These are phyloP conservation scores for Ryuthela nishihirai DNA, from an alignment of 2,888 invertebrate species.

Conservation along the genomic window DNA sequence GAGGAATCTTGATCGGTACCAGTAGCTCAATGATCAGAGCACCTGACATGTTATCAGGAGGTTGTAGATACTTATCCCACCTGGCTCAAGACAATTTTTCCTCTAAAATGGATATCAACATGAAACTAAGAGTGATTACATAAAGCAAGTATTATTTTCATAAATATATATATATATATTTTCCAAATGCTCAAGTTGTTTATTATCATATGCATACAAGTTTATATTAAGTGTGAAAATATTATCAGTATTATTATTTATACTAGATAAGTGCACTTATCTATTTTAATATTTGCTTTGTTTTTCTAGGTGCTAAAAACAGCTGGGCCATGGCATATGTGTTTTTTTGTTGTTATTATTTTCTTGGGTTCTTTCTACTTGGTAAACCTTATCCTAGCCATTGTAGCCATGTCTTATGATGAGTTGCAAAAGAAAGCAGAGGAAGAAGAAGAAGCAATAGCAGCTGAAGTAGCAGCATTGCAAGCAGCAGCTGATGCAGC, in stretches of 20 bases:
- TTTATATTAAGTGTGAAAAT: neutral
- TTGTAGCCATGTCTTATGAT: constrained; percentile 99
- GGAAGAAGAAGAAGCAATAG: constrained; percentile 71
- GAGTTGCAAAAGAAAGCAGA: constrained; percentile 97
- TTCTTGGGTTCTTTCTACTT: constrained; percentile 98
- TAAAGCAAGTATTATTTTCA: too few species aligned
- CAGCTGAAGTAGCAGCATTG: constrained; percentile 83
- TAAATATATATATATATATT: too few species aligned
- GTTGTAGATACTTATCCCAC: too few species aligned
- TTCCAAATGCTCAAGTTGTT: too few species aligned
- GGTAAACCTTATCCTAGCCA: constrained; percentile 98
- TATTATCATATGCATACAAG: too few species aligned
- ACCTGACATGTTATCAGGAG: too few species aligned
- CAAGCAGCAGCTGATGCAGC: constrained; percentile 27
- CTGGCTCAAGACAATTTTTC: too few species aligned
- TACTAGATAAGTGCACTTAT: neutral
- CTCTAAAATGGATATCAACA: too few species aligned
- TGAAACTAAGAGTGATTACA: too few species aligned
- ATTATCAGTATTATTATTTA: neutral
- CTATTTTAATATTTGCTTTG: neutral
- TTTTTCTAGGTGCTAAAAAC: constrained; percentile 66
- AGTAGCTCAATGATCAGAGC: too few species aligned
- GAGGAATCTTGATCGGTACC: too few species aligned
- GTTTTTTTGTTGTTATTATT: constrained; percentile 98
- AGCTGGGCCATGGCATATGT: constrained; percentile 95